phyloP scores from a whole-genome alignment of 23 tunicate species.

The Halocynthia aurantium region DNA sequence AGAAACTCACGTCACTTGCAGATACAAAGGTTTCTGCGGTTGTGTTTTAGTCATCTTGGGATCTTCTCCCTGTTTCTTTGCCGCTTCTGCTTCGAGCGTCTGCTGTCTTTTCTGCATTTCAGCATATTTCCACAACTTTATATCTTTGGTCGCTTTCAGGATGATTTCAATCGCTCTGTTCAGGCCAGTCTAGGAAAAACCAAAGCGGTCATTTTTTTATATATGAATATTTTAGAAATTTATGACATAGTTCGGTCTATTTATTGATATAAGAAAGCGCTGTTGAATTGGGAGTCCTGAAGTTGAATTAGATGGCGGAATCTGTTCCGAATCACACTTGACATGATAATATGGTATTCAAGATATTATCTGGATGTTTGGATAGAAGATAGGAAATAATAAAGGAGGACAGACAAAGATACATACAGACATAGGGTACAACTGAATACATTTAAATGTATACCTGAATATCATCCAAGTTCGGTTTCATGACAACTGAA shows the following conservation, averaged over 20 bases:
- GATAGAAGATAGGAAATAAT: too few relatives aligned
- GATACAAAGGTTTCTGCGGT: constrained; percentile 69
- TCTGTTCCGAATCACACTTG: too few relatives aligned
- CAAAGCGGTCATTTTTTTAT: too few relatives aligned
- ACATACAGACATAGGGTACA: too few relatives aligned
- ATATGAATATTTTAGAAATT: too few relatives aligned
- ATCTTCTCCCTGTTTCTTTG: constrained; percentile 80
- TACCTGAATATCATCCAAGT: constrained; percentile 77
- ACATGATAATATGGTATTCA: too few relatives aligned
- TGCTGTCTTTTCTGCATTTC: constrained; percentile 77
- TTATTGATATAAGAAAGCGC: too few relatives aligned
- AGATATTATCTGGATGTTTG: too few relatives aligned
- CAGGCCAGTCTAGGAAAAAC: constrained; percentile 18
- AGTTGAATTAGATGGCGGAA: too few relatives aligned
- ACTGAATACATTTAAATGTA: neutral
- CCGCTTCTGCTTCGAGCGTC: constrained; percentile 80
- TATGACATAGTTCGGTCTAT: too few relatives aligned
- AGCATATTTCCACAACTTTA: constrained; percentile 59
- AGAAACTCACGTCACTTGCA: constrained; percentile 51
- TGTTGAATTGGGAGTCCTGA: too few relatives aligned
- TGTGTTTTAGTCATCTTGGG: constrained; percentile 75
- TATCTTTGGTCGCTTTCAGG: constrained; percentile 60
- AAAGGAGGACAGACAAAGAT: too few relatives aligned
- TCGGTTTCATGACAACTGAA: constrained; percentile 57
- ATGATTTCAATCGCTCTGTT: constrained; percentile 54